Percentiles rank a stretch among this genome's conserved stretches.
Evolutionary conservation across 2,113 vertebrate genomes (phyloP).

Genomic region (Nansenia antarctica): DNA sequence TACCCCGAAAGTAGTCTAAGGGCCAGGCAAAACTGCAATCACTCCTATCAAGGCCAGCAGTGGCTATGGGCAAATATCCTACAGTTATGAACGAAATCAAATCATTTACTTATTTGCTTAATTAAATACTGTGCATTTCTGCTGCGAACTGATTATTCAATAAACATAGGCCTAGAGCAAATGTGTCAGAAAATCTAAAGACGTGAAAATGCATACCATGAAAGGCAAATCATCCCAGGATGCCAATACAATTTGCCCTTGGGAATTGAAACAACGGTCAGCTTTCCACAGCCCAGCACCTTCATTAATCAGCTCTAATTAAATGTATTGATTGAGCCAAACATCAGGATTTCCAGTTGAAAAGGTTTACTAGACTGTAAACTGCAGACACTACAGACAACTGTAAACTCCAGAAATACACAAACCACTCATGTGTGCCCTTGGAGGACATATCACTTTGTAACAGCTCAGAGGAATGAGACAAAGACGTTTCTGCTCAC

Average conservation of each 20-base stretch:
- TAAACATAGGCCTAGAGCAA: neutral
- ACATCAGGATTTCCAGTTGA: slow-evolving; percentile 70
- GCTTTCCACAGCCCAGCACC: slow-evolving; percentile 62
- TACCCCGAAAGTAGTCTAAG: too few relatives aligned
- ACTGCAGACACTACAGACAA: slow-evolving; percentile 43
- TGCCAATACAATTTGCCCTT: slow-evolving; percentile 58
- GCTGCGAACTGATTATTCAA: neutral
- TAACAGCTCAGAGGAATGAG: slow-evolving; percentile 50
- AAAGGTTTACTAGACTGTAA: slow-evolving; percentile 71
- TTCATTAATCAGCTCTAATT: slow-evolving; percentile 92
- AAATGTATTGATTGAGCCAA: slow-evolving; percentile 83
- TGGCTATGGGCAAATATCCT: too few relatives aligned
- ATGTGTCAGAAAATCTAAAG: neutral
- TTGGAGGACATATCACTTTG: slow-evolving; percentile 47
- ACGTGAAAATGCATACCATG: slow-evolving; percentile 17
- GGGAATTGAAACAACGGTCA: slow-evolving; percentile 70
- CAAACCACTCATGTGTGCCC: slow-evolving; percentile 46
- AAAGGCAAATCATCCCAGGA: slow-evolving; percentile 38
- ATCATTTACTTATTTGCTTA: neutral
- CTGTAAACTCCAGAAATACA: slow-evolving; percentile 15
- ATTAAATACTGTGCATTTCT: neutral
- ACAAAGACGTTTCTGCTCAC: slow-evolving; percentile 53
- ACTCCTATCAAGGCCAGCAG: too few relatives aligned
- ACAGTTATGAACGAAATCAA: too few relatives aligned
- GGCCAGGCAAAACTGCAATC: too few relatives aligned